Percentiles rank a stretch among this genome's conserved stretches.
phyloP scores from a whole-genome alignment of 2,888 invertebrate species.

The Drosophila meridionalis region DNA sequence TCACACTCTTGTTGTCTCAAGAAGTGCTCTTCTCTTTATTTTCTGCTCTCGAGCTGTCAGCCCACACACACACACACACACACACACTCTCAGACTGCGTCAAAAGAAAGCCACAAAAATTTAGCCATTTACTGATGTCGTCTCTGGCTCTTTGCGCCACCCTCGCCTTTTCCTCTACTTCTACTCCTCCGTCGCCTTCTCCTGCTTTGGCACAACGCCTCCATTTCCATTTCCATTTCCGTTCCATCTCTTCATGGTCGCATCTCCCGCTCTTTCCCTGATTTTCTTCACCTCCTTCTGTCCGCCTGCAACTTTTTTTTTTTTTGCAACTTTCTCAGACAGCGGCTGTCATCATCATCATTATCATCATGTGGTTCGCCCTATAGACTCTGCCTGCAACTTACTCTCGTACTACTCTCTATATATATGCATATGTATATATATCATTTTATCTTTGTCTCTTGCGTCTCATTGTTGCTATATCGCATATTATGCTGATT shows the following conservation, averaged over 20 bases:
- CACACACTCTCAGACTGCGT: conserved; percentile 36
- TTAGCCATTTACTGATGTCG: conserved; percentile 65
- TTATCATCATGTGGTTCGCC: conserved; percentile 25
- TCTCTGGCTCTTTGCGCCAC: conserved; percentile 29
- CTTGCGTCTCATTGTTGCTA: conserved; percentile 44
- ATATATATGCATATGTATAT: not conserved
- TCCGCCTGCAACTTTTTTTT: conserved; percentile 56
- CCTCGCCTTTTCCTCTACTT: not conserved
- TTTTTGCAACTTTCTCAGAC: conserved; percentile 67
- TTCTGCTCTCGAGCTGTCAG: conserved; percentile 6
- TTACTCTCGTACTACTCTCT: conserved; percentile 4
- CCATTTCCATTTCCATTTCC: conserved; percentile 45
- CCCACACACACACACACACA: conserved; percentile 32
- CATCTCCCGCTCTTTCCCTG: not conserved
- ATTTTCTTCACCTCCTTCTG: conserved; percentile 15
- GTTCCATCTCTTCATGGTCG: conserved; percentile 26
- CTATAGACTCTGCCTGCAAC: conserved; percentile 30
- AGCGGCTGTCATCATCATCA: conserved; percentile 61
- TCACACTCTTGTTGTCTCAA: conserved; percentile 11
- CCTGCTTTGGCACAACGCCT: conserved; percentile 21
- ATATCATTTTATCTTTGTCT: conserved; percentile 41
- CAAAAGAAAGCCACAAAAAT: conserved; percentile 73
- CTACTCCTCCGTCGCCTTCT: not conserved
- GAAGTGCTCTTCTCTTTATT: conserved; percentile 14
- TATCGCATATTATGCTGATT: conserved; percentile 74